These are phyloP conservation scores for Drosophila mayri DNA, from an alignment of 1,140 invertebrate species.

Conservation along the genomic window DNA sequence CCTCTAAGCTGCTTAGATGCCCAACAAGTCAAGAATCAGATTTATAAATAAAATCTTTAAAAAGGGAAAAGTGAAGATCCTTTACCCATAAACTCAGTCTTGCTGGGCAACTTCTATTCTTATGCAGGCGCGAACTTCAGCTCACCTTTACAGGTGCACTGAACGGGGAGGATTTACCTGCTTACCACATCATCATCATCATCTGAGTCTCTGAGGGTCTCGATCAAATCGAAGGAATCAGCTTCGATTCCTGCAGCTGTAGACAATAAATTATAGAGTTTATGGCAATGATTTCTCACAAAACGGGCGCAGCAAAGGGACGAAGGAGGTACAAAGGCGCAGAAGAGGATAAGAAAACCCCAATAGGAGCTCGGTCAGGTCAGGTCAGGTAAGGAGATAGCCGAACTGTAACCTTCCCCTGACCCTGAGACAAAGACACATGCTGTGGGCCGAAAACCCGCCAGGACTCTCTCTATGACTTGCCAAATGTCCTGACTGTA, in stretches of 20 bases:
- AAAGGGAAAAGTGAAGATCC: slow-evolving; percentile 4
- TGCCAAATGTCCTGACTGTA: slow-evolving; percentile 58
- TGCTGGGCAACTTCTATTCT: slow-evolving; percentile 28
- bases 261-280: slow-evolving; percentile 74
- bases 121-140: slow-evolving; percentile 53
- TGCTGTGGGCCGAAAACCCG: slow-evolving; percentile 40
- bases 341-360: slow-evolving; percentile 55
- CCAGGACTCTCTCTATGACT: slow-evolving; percentile 56
- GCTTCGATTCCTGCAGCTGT: slow-evolving; percentile 57
- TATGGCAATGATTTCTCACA: slow-evolving; percentile 68
- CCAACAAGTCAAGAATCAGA: slow-evolving; percentile 38
- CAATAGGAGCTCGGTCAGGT: slow-evolving; percentile 54
- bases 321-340: slow-evolving; percentile 50
- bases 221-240: slow-evolving; percentile 36
- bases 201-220: slow-evolving; percentile 24
- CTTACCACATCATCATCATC: slow-evolving; percentile 33
- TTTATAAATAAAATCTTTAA: not conserved
- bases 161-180: slow-evolving; percentile 46
- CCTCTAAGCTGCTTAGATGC: slow-evolving; percentile 57
- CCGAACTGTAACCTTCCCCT: slow-evolving; percentile 35
- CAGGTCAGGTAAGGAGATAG: slow-evolving; percentile 46
- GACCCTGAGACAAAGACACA: slow-evolving; percentile 55
- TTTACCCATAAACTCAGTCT: slow-evolving; percentile 16
- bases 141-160: slow-evolving; percentile 56
- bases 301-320: slow-evolving; percentile 42